Evolutionary conservation across 2,113 vertebrate species (phyloP), one percentile per base, ranked within the genome.

Genomic region (Antennarius striatus): DNA sequence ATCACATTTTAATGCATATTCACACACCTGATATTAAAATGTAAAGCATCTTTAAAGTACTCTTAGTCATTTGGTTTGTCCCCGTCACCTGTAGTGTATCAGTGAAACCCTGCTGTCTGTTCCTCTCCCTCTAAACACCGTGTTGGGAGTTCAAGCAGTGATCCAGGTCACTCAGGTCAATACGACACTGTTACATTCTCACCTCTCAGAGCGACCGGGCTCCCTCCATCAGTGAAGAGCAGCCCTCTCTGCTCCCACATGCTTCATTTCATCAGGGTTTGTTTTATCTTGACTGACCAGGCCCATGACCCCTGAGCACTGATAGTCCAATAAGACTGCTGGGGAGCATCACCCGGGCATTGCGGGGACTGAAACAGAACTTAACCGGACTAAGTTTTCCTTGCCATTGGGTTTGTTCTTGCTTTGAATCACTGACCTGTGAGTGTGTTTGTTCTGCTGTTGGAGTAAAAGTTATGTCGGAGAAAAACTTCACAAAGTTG

Each of bases 201-300:
- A 84, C 88, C 84, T 86, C 80, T 86, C 73, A 80, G 80, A 86
- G 71, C 75, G 81, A 83, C 85, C 69, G 64, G 57, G 59, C 71
- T 80, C 49, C 85, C 70, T 81, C 82, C 84, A 78, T 88, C 87
- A 88, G 73, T 39, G 12, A 65, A 72, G 71, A 73, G 84, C 78
- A 85, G 79, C 71, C 39, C 80, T 79, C 71, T 78, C 82, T 77
- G 76, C 81, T 83, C 82, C 80, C 72, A 71, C 73, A 84, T 56
- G 83, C 39, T 88, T 91, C 81, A 88, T 88, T 87, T 90, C 90
- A 87, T 89, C 81, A 80, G 77, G 81, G 78, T 78, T 66, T 80
- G 84, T 89, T 91, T 92, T 91, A 91, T 91, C 90, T 91, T 84
- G 80, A 88, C 86, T 73, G 83, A 77, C 88, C 90, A 92, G 90